A percentile compares a stretch with the other conserved stretches of the same genome.
phyloP scores from a whole-genome alignment of 2,888 invertebrate genomes.

The Sesia bembeciformis region DNA sequence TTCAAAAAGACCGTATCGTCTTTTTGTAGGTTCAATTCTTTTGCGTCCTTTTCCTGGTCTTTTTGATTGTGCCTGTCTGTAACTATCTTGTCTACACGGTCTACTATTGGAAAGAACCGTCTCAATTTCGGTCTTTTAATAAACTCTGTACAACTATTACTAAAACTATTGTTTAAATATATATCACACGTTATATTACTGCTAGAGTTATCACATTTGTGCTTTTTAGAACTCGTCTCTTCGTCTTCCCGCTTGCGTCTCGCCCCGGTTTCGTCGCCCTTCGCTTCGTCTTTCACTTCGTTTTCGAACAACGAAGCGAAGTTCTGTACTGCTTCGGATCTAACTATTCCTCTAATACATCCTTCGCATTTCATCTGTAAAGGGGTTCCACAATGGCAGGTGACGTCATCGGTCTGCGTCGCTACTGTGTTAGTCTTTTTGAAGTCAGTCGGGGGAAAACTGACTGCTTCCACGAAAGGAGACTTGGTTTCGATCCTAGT shows the following conservation, averaged over 20 bases:
- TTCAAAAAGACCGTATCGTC: constrained; percentile 58
- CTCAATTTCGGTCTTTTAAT: constrained; percentile 59
- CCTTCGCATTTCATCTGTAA: constrained; percentile 34
- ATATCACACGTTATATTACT: constrained; percentile 45
- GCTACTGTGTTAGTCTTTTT: constrained; percentile 46
- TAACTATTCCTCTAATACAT: constrained; percentile 42
- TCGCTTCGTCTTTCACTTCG: constrained; percentile 70
- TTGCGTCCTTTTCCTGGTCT: constrained; percentile 14
- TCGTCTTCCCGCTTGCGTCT: constrained; percentile 41
- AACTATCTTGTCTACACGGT: constrained; percentile 34
- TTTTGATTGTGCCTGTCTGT: constrained; percentile 37
- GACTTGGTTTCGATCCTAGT: constrained; percentile 52
- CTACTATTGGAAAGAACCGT: constrained; percentile 45
- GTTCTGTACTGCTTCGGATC: constrained; percentile 57
- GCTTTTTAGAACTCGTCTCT: constrained; percentile 51
- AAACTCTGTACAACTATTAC: constrained; percentile 20
- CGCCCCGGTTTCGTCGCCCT: constrained; percentile 36
- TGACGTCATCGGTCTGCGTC: constrained; percentile 58
- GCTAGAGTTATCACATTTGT: constrained; percentile 65
- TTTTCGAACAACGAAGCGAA: constrained; percentile 57
- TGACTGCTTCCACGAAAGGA: constrained; percentile 43
- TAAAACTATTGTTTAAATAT: constrained; percentile 26
- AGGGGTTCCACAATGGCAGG: constrained; percentile 45
- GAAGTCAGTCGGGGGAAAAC: constrained; percentile 36
- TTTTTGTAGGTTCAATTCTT: constrained; percentile 32